A percentile compares a stretch with the other conserved stretches of the same genome.
These are phyloP conservation scores for Cisticola juncidis DNA, from an alignment of 2,113 vertebrate species.

Conservation along the genomic window DNA sequence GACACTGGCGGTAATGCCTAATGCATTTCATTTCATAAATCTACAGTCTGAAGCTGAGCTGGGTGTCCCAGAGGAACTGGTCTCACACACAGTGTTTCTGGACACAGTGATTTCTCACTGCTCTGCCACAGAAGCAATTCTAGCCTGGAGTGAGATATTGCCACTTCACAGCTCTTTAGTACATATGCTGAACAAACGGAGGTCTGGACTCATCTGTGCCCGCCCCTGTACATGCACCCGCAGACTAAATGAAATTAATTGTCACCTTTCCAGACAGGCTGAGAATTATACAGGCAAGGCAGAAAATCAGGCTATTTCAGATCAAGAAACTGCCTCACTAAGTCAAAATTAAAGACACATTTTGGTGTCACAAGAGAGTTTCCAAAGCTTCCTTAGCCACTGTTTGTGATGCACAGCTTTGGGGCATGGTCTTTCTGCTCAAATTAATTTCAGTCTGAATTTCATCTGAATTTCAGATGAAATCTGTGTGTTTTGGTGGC, in stretches of 20 bases:
- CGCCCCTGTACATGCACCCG: not conserved
- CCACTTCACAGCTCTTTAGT: conserved; percentile 13
- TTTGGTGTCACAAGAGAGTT: not conserved
- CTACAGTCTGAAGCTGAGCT: not conserved
- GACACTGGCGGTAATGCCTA: not conserved
- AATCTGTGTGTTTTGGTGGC: not conserved
- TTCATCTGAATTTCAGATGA: no score
- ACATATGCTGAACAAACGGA: fast-evolving
- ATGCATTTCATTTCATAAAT: conserved; percentile 34
- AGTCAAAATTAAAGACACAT: not conserved
- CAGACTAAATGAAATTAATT: not conserved
- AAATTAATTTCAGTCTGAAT: not conserved
- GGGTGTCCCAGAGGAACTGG: conserved; percentile 10
- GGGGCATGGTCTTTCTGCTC: not conserved
- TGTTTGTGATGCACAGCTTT: fast-evolving
- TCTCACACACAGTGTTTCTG: not conserved
- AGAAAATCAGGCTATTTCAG: not conserved
- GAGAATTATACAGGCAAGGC: not conserved
- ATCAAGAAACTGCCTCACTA: not conserved
- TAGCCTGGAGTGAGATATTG: not conserved
- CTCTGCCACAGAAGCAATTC: not conserved
- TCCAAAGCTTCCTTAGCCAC: not conserved
- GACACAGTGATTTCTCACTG: not conserved
- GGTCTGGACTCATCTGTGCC: not conserved
- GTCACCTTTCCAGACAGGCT: not conserved